Evolutionary conservation across 2,797 vertebrate species (phyloP).

Genomic region (Forpus xanthops): DNA sequence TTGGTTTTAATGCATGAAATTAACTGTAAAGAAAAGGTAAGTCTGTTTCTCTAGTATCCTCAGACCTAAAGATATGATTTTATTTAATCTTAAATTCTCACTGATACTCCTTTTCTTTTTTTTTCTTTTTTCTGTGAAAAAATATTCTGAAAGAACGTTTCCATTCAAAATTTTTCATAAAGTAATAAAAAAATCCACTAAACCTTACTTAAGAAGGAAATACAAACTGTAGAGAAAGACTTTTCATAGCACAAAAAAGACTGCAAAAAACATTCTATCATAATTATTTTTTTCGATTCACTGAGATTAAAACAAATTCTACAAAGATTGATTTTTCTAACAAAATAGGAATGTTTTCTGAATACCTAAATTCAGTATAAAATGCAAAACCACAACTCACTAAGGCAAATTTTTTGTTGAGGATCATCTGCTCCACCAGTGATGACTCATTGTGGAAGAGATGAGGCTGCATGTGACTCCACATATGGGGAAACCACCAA

Average conservation of each 20-base stretch:
- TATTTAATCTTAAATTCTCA: neutral
- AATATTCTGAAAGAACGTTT: neutral
- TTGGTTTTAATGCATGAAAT: neutral
- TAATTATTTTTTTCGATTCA: neutral
- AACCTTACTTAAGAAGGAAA: neutral
- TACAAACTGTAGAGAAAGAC: neutral
- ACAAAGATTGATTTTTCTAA: neutral
- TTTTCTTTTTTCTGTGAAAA: neutral
- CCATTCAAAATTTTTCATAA: neutral
- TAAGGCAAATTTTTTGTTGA: slow-evolving; percentile 94
- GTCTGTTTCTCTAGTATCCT: neutral
- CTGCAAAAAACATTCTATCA: neutral
- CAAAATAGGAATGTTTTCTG: neutral
- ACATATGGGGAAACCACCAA: slow-evolving; percentile 98
- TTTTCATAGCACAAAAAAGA: neutral
- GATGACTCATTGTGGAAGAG: slow-evolving; percentile 93
- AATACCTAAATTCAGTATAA: neutral
- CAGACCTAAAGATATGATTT: neutral
- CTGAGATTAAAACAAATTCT: neutral
- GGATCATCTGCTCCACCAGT: slow-evolving; percentile 92
- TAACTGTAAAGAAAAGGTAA: neutral
- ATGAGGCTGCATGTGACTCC: slow-evolving; percentile 96
- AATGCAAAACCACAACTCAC: slow-evolving; percentile 75
- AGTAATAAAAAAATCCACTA: neutral
- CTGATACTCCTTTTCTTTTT: neutral